These are phyloP conservation scores for Caenorhabditis imperialis DNA, from an alignment of 2,888 invertebrate genomes.

Conservation along the genomic window DNA sequence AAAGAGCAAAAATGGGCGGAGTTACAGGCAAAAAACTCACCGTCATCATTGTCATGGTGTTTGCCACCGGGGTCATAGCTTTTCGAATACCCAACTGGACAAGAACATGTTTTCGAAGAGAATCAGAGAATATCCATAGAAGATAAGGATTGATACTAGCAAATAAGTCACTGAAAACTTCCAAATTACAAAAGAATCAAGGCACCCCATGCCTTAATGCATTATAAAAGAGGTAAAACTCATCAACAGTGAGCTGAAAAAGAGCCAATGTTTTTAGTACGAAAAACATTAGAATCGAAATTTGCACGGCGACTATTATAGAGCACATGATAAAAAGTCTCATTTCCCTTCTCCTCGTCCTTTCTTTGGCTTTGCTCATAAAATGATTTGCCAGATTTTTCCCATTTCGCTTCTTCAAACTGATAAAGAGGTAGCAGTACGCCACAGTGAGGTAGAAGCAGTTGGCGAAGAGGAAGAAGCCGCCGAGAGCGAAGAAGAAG, in stretches of 20 bases:
- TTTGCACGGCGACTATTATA: constrained; percentile 37
- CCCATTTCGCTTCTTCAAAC: constrained; percentile 1
- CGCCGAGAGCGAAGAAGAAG: constrained; percentile 29
- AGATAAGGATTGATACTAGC: constrained; percentile 44
- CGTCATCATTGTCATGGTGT: background rate
- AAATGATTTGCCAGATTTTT: background rate
- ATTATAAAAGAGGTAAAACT: constrained; percentile 44
- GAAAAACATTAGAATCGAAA: constrained; percentile 30
- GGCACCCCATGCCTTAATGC: constrained; percentile 11
- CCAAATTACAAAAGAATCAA: too few relatives aligned
- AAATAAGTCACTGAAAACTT: constrained; percentile 37
- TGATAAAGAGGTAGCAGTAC: constrained; percentile 27
- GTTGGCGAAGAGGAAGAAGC: constrained; percentile 14
- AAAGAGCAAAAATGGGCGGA: too few relatives aligned
- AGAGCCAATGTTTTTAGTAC: constrained; percentile 2
- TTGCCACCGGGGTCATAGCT: background rate
- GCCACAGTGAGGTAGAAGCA: constrained; percentile 34
- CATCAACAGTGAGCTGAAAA: constrained; percentile 17
- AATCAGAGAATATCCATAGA: constrained; percentile 45
- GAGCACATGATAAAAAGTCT: constrained; percentile 42
- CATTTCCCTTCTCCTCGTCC: constrained; percentile 3
- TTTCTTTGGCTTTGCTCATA: constrained; percentile 4
- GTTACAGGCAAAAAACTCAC: background rate
- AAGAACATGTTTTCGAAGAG: constrained; percentile 29
- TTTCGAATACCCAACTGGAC: constrained; percentile 7